A percentile compares a stretch with the other conserved stretches of the same genome.
These are phyloP conservation scores for Magallana angulata DNA, from an alignment of 1,140 invertebrate genomes.

Conservation along the genomic window DNA sequence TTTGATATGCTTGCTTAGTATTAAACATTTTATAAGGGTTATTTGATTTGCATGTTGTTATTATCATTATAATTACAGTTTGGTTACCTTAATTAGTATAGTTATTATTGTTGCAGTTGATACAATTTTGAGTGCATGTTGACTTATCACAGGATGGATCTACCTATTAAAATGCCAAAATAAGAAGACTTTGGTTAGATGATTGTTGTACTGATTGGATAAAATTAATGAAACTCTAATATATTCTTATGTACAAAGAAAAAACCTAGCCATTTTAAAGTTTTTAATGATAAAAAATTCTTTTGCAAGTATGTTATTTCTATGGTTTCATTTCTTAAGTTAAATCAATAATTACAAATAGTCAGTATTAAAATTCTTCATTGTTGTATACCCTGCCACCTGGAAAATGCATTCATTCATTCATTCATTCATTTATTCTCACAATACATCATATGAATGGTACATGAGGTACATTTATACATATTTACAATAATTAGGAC, in stretches of 20 bases:
- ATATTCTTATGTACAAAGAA: neutral
- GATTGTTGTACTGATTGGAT: neutral
- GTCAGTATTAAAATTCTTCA: conserved; percentile 10
- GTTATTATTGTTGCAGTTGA: conserved; percentile 23
- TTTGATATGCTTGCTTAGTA: neutral
- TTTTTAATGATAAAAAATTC: conserved; percentile 17
- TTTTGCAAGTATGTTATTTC: conserved; percentile 13
- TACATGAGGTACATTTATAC: neutral
- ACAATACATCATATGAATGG: too few relatives aligned
- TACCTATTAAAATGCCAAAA: neutral
- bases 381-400: neutral
- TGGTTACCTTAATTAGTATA: neutral
- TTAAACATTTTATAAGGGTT: conserved; percentile 5
- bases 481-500: neutral
- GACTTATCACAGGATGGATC: conserved; percentile 20
- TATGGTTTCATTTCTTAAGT: neutral
- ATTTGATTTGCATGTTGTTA: conserved; percentile 8
- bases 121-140: conserved; percentile 25
- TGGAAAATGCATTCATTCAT: neutral
- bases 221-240: neutral
- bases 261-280: neutral
- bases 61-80: conserved; percentile 20
- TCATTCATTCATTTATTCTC: too few relatives aligned
- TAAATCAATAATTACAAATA: neutral
- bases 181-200: conserved; percentile 10